Percentiles rank a stretch among this genome's conserved stretches.
Conservation (phyloP, 2,113 vertebrate species). For the Salminus brasiliensis region DNA sequence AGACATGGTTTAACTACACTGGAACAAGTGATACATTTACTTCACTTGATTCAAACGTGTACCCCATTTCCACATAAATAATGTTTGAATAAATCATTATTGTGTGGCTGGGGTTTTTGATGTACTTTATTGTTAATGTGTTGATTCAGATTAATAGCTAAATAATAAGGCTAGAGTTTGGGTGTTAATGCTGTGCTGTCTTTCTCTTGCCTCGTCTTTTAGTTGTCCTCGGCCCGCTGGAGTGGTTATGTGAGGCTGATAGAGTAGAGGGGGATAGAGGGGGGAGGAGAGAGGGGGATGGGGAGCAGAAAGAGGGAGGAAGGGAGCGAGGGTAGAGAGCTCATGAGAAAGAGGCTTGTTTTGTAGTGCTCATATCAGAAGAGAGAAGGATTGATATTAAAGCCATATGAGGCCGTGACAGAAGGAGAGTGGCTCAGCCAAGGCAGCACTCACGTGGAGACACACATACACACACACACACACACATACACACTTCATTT, state of each 20-base stretch:
- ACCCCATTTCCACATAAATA: no score
- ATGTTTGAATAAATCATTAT: no score
- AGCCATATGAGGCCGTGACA: constrained; percentile 73
- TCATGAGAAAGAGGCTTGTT: constrained; percentile 59
- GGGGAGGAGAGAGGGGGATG: neutral
- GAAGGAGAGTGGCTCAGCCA: constrained; percentile 60
- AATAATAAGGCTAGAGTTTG: no score
- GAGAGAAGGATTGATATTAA: constrained; percentile 72
- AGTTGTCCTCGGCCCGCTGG: neutral
- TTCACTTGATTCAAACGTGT: no score
- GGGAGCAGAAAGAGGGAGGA: constrained; percentile 55
- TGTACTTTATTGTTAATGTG: no score
- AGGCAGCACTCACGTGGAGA: constrained; percentile 57
- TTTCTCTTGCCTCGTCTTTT: neutral
- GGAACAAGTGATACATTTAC: no score
- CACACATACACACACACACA: constrained; percentile 6
- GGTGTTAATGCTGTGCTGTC: no score
- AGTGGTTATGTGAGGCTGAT: neutral
- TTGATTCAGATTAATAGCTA: no score
- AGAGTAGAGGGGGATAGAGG: constrained; percentile 7
- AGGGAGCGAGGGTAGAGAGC: constrained; percentile 61
- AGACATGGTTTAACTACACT: no score
- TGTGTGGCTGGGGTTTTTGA: no score
- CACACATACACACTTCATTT: constrained; percentile 33
- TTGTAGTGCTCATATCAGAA: constrained; percentile 71